Conservation (phyloP, 2,888 invertebrate genomes). For the Lasioglossum leucozonium region DNA sequence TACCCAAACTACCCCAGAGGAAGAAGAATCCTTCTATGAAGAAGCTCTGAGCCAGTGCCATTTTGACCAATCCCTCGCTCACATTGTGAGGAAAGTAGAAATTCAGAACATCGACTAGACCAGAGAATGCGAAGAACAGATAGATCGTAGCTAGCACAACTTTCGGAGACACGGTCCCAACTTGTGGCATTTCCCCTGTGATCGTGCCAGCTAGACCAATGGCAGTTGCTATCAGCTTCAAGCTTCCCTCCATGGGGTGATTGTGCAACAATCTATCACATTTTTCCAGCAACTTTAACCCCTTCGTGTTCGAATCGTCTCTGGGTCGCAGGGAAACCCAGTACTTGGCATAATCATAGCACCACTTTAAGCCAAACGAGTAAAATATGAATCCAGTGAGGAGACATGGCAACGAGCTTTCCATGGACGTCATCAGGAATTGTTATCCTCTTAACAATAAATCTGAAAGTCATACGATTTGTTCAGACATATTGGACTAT, state of each 20-base stretch:
- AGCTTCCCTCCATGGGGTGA: constrained; percentile 79
- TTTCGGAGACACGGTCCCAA: constrained; percentile 75
- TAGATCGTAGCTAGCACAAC: constrained; percentile 83
- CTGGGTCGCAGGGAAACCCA: constrained; percentile 70
- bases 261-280: constrained; percentile 71
- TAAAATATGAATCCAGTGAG: constrained; percentile 80
- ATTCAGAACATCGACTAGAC: constrained; percentile 82
- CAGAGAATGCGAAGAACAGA: constrained; percentile 83
- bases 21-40: constrained; percentile 83
- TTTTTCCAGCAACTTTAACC: constrained; percentile 63
- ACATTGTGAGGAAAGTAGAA: constrained; percentile 83
- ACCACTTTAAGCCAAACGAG: constrained; percentile 80
- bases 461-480: constrained; percentile 16
- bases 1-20: constrained; percentile 69
- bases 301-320: constrained; percentile 64
- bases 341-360: constrained; percentile 79
- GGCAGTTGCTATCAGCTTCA: constrained; percentile 80
- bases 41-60: constrained; percentile 82
- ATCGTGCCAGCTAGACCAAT: constrained; percentile 78
- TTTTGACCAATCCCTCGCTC: constrained; percentile 80
- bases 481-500: neutral
- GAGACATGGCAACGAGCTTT: constrained; percentile 74
- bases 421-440: constrained; percentile 57
- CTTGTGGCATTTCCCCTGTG: constrained; percentile 73
- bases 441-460: neutral